A percentile compares a stretch with the other conserved stretches of the same genome.
phyloP scores from a whole-genome alignment of 2,888 invertebrate genomes.

The Nephrocerus scutellatus region DNA sequence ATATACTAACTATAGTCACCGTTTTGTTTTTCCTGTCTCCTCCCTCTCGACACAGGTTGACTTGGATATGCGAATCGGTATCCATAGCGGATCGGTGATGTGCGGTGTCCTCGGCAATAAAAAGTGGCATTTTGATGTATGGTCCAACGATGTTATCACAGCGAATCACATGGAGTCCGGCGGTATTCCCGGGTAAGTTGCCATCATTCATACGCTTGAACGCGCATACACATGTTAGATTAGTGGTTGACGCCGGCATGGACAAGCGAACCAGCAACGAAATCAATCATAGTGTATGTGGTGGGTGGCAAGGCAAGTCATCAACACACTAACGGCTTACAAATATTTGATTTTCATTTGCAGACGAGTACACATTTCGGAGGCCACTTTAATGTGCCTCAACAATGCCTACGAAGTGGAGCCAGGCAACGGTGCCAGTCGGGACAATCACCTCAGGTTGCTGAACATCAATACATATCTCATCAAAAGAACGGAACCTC shows the following conservation, averaged over 20 bases:
- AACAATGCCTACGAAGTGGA: slow-evolving; percentile 90
- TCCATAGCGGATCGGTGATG: slow-evolving; percentile 91
- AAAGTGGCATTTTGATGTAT: slow-evolving; percentile 91
- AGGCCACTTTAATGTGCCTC: slow-evolving; percentile 76
- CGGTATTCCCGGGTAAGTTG: slow-evolving; percentile 83
- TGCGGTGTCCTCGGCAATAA: slow-evolving; percentile 90
- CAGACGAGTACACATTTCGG: slow-evolving; percentile 93
- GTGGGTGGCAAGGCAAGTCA: slow-evolving; percentile 21
- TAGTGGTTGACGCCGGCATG: no score
- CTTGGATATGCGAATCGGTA: slow-evolving; percentile 95
- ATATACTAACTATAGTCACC: no score
- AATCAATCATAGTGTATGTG: slow-evolving; percentile 2
- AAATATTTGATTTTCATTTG: slow-evolving; percentile 36
- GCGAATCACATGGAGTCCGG: slow-evolving; percentile 97
- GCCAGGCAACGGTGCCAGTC: slow-evolving; percentile 76
- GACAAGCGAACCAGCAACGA: slow-evolving; percentile 14
- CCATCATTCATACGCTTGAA: slow-evolving; percentile 2
- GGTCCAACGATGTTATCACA: slow-evolving; percentile 91
- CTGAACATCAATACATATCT: slow-evolving; percentile 83
- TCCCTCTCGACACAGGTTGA: slow-evolving; percentile 83
- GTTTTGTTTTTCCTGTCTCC: no score
- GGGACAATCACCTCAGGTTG: slow-evolving; percentile 79
- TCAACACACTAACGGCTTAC: slow-evolving; percentile 27
- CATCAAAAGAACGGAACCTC: slow-evolving; percentile 73
- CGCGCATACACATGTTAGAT: no score